Conservation (phyloP, 2,888 invertebrate genomes). For the Lutraria lutraria region DNA sequence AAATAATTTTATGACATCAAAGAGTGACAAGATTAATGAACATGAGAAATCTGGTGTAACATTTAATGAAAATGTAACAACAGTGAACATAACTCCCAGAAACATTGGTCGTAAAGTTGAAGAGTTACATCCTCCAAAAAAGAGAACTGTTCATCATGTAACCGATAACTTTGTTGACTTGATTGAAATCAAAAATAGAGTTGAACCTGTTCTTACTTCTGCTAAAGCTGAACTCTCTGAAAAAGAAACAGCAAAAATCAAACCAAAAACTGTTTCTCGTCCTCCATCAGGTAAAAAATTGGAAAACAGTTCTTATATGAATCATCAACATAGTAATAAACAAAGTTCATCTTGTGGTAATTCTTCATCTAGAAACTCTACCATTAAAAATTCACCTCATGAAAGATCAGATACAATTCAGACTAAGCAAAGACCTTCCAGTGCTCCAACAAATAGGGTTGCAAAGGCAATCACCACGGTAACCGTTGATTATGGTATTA, state of each 20-base stretch:
- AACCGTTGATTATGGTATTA: conserved; percentile 74
- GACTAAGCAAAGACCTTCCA: conserved; percentile 52
- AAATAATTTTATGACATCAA: neutral
- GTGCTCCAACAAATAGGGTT: conserved; percentile 63
- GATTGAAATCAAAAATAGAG: conserved; percentile 66
- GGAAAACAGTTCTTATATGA: neutral
- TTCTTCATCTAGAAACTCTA: neutral
- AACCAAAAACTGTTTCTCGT: conserved; percentile 31
- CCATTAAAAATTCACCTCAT: neutral
- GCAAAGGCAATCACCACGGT: conserved; percentile 70
- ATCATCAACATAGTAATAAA: conserved; percentile 11
- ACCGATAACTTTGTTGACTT: conserved; percentile 63
- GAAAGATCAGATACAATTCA: neutral
- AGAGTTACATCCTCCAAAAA: conserved; percentile 57
- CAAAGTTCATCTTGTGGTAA: neutral
- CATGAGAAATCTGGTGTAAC: conserved; percentile 69
- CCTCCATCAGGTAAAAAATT: conserved; percentile 62
- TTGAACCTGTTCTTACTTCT: conserved; percentile 63
- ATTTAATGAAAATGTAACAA: conserved; percentile 76
- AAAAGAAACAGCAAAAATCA: conserved; percentile 30
- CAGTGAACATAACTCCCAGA: conserved; percentile 78
- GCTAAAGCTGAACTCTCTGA: conserved; percentile 50
- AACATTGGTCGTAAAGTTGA: conserved; percentile 76
- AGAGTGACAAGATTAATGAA: conserved; percentile 23
- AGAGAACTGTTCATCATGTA: conserved; percentile 40